These are phyloP conservation scores for Montipora cactus DNA, from an alignment of 64 coral and sea anemone genomes.

Conservation along the genomic window DNA sequence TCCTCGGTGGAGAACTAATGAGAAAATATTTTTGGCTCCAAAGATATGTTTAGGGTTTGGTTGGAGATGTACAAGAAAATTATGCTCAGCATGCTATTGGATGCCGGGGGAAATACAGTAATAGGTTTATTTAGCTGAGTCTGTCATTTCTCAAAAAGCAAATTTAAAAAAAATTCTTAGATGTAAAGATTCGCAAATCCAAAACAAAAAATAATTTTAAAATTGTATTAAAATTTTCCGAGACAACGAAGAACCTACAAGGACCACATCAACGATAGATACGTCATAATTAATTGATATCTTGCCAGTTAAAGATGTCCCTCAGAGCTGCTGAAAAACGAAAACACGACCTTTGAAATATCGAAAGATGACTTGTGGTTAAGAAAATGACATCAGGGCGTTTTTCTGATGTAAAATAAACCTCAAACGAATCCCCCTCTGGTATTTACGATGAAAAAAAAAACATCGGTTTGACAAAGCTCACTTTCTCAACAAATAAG, in stretches of 20 bases:
- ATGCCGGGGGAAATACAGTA: too few relatives aligned
- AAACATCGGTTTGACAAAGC: constrained; percentile 14
- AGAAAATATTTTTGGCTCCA: not conserved
- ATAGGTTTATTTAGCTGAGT: too few relatives aligned
- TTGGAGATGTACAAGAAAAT: too few relatives aligned
- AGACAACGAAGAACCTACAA: too few relatives aligned
- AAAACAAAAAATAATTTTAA: too few relatives aligned
- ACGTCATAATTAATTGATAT: not conserved
- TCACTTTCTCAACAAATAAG: constrained; percentile 14
- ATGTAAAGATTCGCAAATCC: too few relatives aligned
- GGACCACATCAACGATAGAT: too few relatives aligned
- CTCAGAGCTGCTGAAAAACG: not conserved
- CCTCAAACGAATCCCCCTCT: not conserved
- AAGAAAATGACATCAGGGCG: not conserved
- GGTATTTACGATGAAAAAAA: not conserved
- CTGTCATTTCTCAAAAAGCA: too few relatives aligned
- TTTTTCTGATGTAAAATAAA: not conserved
- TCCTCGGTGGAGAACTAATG: not conserved
- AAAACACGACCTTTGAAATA: not conserved
- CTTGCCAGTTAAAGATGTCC: not conserved
- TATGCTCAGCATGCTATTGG: too few relatives aligned
- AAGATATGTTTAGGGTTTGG: too few relatives aligned
- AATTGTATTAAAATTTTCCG: too few relatives aligned
- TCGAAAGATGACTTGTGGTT: not conserved
- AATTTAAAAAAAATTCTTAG: too few relatives aligned